A percentile compares a stretch with the other conserved stretches of the same genome.
Conservation (phyloP, 2,797 vertebrate species). For the Spondyliosoma cantharus region DNA sequence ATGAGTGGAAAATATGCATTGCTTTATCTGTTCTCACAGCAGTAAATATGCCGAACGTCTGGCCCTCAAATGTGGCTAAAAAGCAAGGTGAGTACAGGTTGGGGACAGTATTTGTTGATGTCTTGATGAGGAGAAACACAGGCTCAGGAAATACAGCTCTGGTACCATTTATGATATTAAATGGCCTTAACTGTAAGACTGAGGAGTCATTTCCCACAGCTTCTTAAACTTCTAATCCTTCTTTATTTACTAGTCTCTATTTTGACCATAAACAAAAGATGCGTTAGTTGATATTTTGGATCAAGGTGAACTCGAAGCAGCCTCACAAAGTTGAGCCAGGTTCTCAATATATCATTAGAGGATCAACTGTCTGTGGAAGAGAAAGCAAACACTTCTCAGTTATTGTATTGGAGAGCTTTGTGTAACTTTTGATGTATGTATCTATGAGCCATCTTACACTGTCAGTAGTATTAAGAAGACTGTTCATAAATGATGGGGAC, state of each 20-base stretch:
- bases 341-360: slow-evolving; percentile 49
- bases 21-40: slow-evolving; percentile 69
- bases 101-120: slow-evolving; percentile 38
- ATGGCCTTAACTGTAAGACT: background rate
- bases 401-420: slow-evolving; percentile 11
- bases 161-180: slow-evolving; percentile 9
- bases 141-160: slow-evolving; percentile 5
- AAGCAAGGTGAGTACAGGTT: slow-evolving; percentile 61
- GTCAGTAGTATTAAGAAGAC: background rate
- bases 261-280: slow-evolving; percentile 34
- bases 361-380: slow-evolving; percentile 21
- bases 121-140: slow-evolving; percentile 10
- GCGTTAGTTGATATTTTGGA: slow-evolving; percentile 49
- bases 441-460: background rate
- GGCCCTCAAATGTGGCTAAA: slow-evolving; percentile 54
- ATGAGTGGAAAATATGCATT: slow-evolving; percentile 74
- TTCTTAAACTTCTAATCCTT: slow-evolving; percentile 40
- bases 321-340: slow-evolving; percentile 52
- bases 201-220: slow-evolving; percentile 22
- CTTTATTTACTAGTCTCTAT: slow-evolving; percentile 54
- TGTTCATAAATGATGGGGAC: background rate
- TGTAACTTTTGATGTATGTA: background rate
- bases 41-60: slow-evolving; percentile 69
- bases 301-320: slow-evolving; percentile 70
- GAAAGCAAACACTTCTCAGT: slow-evolving; percentile 6